Conservation (phyloP, 2,113 vertebrate species). For the human (Homo sapiens) region GRCh38 chr19:5143501-5144000, state of each 20-base stretch:
- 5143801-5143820: background rate
- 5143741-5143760: background rate
- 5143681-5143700: background rate
- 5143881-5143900: no score
- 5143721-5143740: rapidly evolving
- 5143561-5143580: background rate
- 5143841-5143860: background rate
- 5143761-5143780: background rate
- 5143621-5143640: background rate
- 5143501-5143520: background rate
- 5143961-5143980: constrained; percentile 97
- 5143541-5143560: rapidly evolving
- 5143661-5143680: no score
- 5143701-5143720: background rate
- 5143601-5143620: background rate
- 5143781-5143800: background rate
- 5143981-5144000: constrained; percentile 90
- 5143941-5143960: background rate
- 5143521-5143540: background rate
- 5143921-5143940: background rate
- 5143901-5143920: background rate
- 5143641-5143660: background rate
- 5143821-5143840: background rate
- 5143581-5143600: background rate
- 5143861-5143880: no score